These are phyloP conservation scores for Arizona elegans DNA, from an alignment of 2,113 vertebrate genomes.

Conservation along the genomic window DNA sequence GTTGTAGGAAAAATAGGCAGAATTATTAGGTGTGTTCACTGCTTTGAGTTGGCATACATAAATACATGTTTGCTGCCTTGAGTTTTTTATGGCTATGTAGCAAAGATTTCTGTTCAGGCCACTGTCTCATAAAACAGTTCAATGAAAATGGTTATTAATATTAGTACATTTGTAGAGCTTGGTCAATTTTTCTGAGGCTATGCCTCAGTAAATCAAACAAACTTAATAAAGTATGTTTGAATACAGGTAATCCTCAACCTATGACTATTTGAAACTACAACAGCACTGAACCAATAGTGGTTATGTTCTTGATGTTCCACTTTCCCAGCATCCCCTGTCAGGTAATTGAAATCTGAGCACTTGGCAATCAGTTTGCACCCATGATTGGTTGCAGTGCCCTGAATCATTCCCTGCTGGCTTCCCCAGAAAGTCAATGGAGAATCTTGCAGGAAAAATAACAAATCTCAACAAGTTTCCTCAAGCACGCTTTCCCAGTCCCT, in stretches of 20 bases:
- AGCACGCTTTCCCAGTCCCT: neutral
- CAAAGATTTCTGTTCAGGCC: neutral
- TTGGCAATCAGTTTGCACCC: neutral
- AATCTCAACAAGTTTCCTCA: neutral
- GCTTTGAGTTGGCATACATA: neutral
- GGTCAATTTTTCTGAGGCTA: neutral
- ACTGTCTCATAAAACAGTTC: neutral
- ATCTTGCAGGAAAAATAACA: neutral
- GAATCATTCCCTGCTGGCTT: neutral
- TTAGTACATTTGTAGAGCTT: neutral
- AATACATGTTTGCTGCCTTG: neutral
- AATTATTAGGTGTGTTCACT: neutral
- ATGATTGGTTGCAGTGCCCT: neutral
- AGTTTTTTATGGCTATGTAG: neutral
- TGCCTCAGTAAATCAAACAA: neutral
- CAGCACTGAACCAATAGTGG: neutral
- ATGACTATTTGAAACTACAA: neutral
- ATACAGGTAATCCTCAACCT: neutral
- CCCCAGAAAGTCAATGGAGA: neutral
- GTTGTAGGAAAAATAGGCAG: neutral
- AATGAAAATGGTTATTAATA: neutral
- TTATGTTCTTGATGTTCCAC: neutral
- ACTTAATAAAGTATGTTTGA: neutral
- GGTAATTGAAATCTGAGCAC: neutral
- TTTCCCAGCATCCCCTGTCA: neutral